phyloP scores from a whole-genome alignment of 2,888 invertebrate genomes.

The Amorpha juglandis region DNA sequence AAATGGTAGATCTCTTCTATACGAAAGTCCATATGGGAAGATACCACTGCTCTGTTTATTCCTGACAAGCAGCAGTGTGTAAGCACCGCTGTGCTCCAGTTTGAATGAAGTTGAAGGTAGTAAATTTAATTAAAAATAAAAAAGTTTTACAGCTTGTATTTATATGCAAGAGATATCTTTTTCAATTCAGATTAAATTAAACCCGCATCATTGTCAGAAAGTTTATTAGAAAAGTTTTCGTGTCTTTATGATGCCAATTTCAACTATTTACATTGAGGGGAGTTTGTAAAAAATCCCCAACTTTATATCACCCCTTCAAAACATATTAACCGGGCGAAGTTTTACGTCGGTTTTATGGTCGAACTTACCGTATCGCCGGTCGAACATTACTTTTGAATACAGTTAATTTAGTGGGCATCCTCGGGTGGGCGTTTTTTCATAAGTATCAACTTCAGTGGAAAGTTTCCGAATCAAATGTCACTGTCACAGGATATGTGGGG shows the following conservation, averaged over 20 bases:
- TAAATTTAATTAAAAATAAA: background rate
- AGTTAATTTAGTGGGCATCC: slow-evolving; percentile 62
- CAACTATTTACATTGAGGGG: slow-evolving; percentile 11
- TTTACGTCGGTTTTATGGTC: slow-evolving; percentile 39
- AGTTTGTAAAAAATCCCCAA: slow-evolving; percentile 25
- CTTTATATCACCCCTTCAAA: slow-evolving; percentile 29
- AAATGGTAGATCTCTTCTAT: too few species aligned
- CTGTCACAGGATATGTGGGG: background rate
- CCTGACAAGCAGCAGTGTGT: too few species aligned
- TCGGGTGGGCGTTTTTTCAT: slow-evolving; percentile 49
- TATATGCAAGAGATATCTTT: background rate
- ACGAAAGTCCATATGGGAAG: too few species aligned
- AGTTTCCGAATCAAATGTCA: slow-evolving; percentile 46
- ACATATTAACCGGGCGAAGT: slow-evolving; percentile 27
- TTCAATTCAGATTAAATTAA: slow-evolving; percentile 5
- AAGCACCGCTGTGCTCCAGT: too few species aligned
- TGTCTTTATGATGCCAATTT: slow-evolving; percentile 14
- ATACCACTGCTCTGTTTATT: too few species aligned
- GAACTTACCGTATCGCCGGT: slow-evolving; percentile 49
- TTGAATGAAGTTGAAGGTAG: too few species aligned
- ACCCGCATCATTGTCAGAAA: slow-evolving; percentile 1
- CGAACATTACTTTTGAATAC: slow-evolving; percentile 66
- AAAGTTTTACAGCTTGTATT: background rate
- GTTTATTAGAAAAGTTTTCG: slow-evolving; percentile 19
- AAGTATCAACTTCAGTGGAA: slow-evolving; percentile 44